Evolutionary conservation across 2,797 vertebrate genomes (phyloP).

Genomic region (Salarias fasciatus): DNA sequence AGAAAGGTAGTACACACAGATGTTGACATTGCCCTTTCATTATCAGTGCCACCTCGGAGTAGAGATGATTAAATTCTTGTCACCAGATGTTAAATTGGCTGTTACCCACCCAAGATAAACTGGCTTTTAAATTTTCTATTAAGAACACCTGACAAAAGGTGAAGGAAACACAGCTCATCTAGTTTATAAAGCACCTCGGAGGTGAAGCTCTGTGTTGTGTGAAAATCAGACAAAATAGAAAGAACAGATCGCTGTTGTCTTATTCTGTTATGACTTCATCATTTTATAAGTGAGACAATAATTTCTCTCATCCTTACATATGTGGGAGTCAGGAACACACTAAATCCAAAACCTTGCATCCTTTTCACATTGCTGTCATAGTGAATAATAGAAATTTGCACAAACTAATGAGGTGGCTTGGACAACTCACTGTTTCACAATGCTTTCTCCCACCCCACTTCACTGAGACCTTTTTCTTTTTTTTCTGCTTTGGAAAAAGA

Average conservation of each 20-base stretch:
- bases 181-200: slow-evolving; percentile 4
- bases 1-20: slow-evolving; percentile 45
- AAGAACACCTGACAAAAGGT: slow-evolving; percentile 49
- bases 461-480: slow-evolving; percentile 16
- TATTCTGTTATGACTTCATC: slow-evolving; percentile 1
- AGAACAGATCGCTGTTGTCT: slow-evolving; percentile 7
- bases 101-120: slow-evolving; percentile 69
- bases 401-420: slow-evolving; percentile 9
- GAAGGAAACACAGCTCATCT: slow-evolving; percentile 26
- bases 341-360: too few species aligned
- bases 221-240: slow-evolving; percentile 7
- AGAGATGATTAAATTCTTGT: slow-evolving; percentile 74
- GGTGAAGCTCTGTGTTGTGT: slow-evolving; percentile 11
- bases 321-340: not conserved
- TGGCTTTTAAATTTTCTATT: slow-evolving; percentile 60
- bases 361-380: too few species aligned
- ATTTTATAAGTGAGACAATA: not conserved
- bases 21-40: slow-evolving; percentile 74
- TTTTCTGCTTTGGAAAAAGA: slow-evolving; percentile 23
- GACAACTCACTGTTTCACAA: too few species aligned
- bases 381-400: slow-evolving; percentile 4
- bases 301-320: not conserved
- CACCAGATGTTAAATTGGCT: slow-evolving; percentile 71
- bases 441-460: slow-evolving; percentile 7
- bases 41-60: slow-evolving; percentile 71